Base-by-base conservation (phyloP, 2,113 vertebrate genomes). In the Clupea harengus region DNA sequence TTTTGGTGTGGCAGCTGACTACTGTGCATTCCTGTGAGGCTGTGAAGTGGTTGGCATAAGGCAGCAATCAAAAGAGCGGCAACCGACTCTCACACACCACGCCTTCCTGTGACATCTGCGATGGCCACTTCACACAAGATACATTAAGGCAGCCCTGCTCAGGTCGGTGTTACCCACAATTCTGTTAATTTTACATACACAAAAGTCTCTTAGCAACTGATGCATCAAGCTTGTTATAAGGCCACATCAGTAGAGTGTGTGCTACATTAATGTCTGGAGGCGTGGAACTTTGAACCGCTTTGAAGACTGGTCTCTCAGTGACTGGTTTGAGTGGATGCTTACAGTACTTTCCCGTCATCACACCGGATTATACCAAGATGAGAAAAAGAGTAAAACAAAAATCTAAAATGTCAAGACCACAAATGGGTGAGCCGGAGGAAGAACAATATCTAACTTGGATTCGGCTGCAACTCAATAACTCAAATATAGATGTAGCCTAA, bases 31-130 rank as follows among this genome's bases (percentile, higher is more conserved):
- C 67, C 67, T 75, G 17, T 10, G 9, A 22, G 64, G 67, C 82
- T 86, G 52, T 83, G 64, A 83, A 86, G 85, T 80, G 82, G 85
- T 86, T 60, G 78, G 64, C 46, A 78, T 86, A 10, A 83, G 78
- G 81, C 67, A 75, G 28, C 46, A 86, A 83, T 86, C 67, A 82
- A 82, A 82, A 6, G 49, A 81, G 57, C 18, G 20, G 85, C 80
- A 86, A 50, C 32, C 25, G 64, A 39, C 11, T 28, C 50, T 81
- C 52, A 47, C 57, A 49, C 67, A 45, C 57, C 49, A 46, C 25
- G 67, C 67, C 25, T 80, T 67, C 20, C 67, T 45, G 46, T 44
- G 50, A 78, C 81, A 86, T 52, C 82, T 83, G 82, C 81, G 6
- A 67, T 44, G 60, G 46, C 57, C 81, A 83, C 81, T 83, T 86